A percentile compares a stretch with the other conserved stretches of the same genome.
Conservation (phyloP, 2,888 invertebrate species). For the Mythimna lalbum region DNA sequence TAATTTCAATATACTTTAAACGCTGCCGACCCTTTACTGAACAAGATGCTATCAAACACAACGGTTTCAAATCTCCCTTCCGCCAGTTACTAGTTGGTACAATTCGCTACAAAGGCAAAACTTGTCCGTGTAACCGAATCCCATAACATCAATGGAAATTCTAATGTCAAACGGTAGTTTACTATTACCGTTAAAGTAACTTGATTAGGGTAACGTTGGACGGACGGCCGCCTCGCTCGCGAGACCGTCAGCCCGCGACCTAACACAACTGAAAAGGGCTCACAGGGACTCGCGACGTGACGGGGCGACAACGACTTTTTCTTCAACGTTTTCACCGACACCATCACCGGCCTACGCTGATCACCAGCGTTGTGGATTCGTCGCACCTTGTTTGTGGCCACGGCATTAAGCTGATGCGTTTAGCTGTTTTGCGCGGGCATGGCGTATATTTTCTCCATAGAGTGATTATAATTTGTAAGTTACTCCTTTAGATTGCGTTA, state of each 20-base stretch:
- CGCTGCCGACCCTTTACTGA: background rate
- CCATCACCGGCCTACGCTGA: no score
- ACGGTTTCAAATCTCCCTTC: constrained; percentile 8
- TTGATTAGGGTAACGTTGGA: constrained; percentile 21
- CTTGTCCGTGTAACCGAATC: constrained; percentile 28
- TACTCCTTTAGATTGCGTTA: no score
- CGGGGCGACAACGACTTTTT: background rate
- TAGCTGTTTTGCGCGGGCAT: no score
- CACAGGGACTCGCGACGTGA: no score
- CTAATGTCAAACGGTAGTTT: constrained; percentile 49
- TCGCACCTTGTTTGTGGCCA: no score
- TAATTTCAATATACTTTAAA: constrained; percentile 14
- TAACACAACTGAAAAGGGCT: constrained; percentile 14
- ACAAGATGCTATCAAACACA: constrained; percentile 10
- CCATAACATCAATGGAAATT: constrained; percentile 49
- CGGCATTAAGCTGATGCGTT: no score
- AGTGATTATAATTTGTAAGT: no score
- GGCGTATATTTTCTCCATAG: no score
- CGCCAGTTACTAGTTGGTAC: constrained; percentile 19
- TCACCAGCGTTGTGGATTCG: no score
- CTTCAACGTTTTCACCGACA: no score
- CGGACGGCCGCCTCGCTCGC: background rate
- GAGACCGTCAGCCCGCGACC: constrained; percentile 4
- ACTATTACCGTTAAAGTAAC: constrained; percentile 52
- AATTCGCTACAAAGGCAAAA: constrained; percentile 35